These are phyloP conservation scores for Coronaproctus castanopsis DNA, from an alignment of 2,888 invertebrate genomes.

Conservation along the genomic window DNA sequence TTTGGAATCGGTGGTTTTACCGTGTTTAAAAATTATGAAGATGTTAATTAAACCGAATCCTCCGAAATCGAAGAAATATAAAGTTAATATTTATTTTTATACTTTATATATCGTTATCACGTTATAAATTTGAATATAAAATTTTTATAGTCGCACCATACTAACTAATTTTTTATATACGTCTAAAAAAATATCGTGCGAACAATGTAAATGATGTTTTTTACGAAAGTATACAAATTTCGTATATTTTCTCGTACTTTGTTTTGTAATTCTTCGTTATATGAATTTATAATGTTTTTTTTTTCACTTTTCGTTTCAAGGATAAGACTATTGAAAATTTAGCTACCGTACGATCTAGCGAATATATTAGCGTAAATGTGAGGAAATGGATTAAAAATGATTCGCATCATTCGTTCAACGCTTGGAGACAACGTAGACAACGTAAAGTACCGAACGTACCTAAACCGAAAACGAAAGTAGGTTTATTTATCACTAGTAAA, in stretches of 20 bases:
- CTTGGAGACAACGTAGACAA: conserved; percentile 48
- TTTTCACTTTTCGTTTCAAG: too few species aligned
- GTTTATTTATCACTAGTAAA: too few species aligned
- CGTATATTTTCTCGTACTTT: too few species aligned
- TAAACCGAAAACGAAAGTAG: conserved; percentile 16
- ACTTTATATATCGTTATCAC: not conserved
- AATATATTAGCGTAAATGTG: conserved; percentile 47
- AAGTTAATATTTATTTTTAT: conserved; percentile 22
- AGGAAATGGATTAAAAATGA: conserved; percentile 47
- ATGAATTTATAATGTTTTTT: too few species aligned
- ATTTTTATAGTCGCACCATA: too few species aligned
- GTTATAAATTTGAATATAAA: not conserved
- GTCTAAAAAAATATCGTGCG: too few species aligned
- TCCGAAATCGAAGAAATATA: conserved; percentile 34
- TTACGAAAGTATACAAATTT: too few species aligned
- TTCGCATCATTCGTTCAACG: conserved; percentile 42
- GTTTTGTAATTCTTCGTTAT: too few species aligned
- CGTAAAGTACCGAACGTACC: conserved; percentile 26
- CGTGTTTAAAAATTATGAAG: conserved; percentile 79
- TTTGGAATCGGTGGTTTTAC: conserved; percentile 74
- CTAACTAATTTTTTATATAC: too few species aligned
- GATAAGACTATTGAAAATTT: conserved; percentile 33
- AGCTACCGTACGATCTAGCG: conserved; percentile 33
- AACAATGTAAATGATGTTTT: too few species aligned
- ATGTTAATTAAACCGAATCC: conserved; percentile 49